phyloP scores from a whole-genome alignment of 2,888 invertebrate genomes.

The Anodontia alba region DNA sequence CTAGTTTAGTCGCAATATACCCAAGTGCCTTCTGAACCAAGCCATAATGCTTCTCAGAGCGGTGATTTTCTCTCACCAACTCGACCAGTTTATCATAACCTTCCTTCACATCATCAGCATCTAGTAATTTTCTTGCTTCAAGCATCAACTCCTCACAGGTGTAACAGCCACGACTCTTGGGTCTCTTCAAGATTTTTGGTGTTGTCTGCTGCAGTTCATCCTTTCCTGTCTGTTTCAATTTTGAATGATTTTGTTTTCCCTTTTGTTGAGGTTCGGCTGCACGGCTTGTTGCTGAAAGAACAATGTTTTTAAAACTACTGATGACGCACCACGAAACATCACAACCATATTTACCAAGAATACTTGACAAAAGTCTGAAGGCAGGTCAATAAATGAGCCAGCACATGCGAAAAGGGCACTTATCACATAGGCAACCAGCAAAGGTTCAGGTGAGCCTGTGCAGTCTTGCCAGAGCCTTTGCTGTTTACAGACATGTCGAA shows the following conservation, averaged over 20 bases:
- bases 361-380: no score
- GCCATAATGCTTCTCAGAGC: constrained; percentile 37
- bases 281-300: not conserved
- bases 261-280: not conserved
- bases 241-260: not conserved
- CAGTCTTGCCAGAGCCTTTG: no score
- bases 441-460: no score
- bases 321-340: no score
- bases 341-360: no score
- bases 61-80: constrained; percentile 49
- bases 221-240: no score
- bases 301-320: no score
- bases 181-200: not conserved
- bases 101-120: constrained; percentile 18
- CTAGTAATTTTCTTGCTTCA: not conserved
- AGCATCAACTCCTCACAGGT: constrained; percentile 6
- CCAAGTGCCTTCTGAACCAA: constrained; percentile 45
- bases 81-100: constrained; percentile 46
- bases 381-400: no score
- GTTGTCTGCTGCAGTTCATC: no score
- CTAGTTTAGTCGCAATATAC: constrained; percentile 40
- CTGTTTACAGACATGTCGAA: no score
- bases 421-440: no score
- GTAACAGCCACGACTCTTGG: not conserved
- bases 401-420: no score